Evolutionary conservation across 2,888 invertebrate species (phyloP).

Genomic region (Ashinkailepas kermadecensis): DNA sequence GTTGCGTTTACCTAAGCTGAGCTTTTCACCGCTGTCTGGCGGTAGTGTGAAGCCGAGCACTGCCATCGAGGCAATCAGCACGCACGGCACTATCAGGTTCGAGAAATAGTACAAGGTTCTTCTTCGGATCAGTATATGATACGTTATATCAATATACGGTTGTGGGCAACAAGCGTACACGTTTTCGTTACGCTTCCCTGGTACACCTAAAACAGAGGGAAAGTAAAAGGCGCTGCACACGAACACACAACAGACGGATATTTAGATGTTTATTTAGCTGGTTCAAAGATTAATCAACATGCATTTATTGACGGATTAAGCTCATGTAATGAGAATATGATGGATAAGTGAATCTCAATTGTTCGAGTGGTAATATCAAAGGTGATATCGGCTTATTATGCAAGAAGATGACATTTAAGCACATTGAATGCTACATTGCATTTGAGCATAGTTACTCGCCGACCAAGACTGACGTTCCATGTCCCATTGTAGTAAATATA

Average conservation of each 20-base stretch:
- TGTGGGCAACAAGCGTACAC: constrained; percentile 97
- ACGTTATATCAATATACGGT: constrained; percentile 55
- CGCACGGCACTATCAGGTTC: constrained; percentile 53
- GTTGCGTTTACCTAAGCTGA: constrained; percentile 48
- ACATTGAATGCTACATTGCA: too few relatives aligned
- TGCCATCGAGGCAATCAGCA: constrained; percentile 52
- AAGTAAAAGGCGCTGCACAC: constrained; percentile 16
- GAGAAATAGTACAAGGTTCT: constrained; percentile 52
- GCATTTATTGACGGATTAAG: background rate
- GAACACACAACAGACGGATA: background rate
- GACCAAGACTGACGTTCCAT: too few relatives aligned
- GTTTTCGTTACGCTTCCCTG: constrained; percentile 85
- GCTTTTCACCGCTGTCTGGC: constrained; percentile 55
- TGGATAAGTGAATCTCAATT: too few relatives aligned
- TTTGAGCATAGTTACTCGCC: too few relatives aligned
- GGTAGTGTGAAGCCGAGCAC: constrained; percentile 52
- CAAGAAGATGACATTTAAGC: too few relatives aligned
- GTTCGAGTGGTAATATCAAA: too few relatives aligned
- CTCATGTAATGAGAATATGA: too few relatives aligned
- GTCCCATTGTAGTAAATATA: too few relatives aligned
- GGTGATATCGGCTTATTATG: too few relatives aligned
- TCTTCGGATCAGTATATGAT: constrained; percentile 48
- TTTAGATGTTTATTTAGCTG: background rate
- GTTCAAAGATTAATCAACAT: background rate
- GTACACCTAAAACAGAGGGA: constrained; percentile 60